Percentiles rank a stretch among this genome's conserved stretches.
phyloP scores from a whole-genome alignment of 2,888 invertebrate species.

The Tiphia femorata region DNA sequence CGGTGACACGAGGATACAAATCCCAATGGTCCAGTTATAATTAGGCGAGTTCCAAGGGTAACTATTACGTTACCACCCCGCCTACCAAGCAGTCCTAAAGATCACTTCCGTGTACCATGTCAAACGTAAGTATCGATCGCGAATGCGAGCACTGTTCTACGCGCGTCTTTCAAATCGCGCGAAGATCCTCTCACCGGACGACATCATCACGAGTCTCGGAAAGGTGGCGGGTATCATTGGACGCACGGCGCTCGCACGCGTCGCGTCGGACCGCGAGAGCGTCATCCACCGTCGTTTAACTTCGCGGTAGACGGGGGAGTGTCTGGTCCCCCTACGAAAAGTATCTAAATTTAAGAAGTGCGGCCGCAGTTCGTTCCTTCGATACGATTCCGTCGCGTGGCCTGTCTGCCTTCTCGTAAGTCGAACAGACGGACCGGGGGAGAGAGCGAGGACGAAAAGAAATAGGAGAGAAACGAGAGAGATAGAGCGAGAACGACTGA shows the following conservation, averaged over 20 bases:
- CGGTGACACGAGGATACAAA: not conserved
- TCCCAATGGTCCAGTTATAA: no score
- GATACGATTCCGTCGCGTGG: constrained; percentile 39
- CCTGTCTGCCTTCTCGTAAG: constrained; percentile 34
- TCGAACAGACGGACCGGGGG: constrained; percentile 15
- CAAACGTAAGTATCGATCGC: not conserved
- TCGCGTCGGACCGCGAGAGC: no score
- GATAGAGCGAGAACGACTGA: not conserved
- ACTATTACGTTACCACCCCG: no score
- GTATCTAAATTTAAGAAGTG: constrained; percentile 61
- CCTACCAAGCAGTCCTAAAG: no score
- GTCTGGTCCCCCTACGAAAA: constrained; percentile 37
- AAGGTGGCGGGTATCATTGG: no score
- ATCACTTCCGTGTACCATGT: no score
- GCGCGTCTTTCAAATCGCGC: constrained; percentile 8
- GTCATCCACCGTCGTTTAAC: no score
- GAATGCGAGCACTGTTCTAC: not conserved
- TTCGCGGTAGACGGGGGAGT: constrained; percentile 4
- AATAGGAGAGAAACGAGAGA: not conserved
- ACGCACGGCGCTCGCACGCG: no score
- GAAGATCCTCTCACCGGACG: no score
- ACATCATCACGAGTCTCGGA: no score
- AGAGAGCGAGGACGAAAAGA: not conserved
- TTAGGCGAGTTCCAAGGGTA: no score
- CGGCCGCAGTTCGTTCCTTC: constrained; percentile 39